Percentiles rank a stretch among this genome's conserved stretches.
These are phyloP conservation scores for Caenorhabditis virilis DNA, from an alignment of 2,888 invertebrate species.

Conservation along the genomic window DNA sequence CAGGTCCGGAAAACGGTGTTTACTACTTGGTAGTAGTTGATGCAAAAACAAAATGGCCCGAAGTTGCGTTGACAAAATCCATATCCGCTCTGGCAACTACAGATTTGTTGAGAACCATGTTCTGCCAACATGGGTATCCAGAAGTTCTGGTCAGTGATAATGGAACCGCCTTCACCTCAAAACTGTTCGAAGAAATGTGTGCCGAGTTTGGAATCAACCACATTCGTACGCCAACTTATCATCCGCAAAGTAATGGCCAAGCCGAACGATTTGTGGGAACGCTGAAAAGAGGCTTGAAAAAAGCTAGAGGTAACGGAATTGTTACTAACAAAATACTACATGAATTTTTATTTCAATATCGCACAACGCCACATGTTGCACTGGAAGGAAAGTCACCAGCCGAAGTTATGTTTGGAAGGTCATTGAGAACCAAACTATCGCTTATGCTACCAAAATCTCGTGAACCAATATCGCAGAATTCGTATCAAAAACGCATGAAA, in stretches of 20 bases:
- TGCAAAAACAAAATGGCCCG: slow-evolving; percentile 70
- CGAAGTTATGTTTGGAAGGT: neutral
- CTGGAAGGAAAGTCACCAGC: neutral
- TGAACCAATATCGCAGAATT: neutral
- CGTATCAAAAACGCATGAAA: neutral
- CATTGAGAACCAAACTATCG: neutral
- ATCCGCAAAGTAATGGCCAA: too few species aligned
- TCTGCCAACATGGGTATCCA: slow-evolving; percentile 31
- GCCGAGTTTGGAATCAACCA: slow-evolving; percentile 15
- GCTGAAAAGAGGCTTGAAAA: neutral
- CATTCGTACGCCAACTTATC: slow-evolving; percentile 33
- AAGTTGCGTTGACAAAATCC: slow-evolving; percentile 45
- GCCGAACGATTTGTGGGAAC: slow-evolving; percentile 36
- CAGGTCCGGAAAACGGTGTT: too few species aligned
- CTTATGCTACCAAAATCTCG: neutral
- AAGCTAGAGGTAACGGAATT: neutral
- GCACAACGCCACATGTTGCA: neutral
- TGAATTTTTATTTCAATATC: neutral
- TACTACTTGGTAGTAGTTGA: slow-evolving; percentile 69
- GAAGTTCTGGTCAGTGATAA: slow-evolving; percentile 46
- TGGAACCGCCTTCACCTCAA: slow-evolving; percentile 36
- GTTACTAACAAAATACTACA: neutral
- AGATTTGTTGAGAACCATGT: slow-evolving; percentile 14
- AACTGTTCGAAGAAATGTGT: slow-evolving; percentile 28
- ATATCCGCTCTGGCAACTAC: slow-evolving; percentile 20